Evolutionary conservation across 2,113 vertebrate species (phyloP), one percentile per base, ranked within the genome.

Genomic region (Lasiurus borealis): DNA sequence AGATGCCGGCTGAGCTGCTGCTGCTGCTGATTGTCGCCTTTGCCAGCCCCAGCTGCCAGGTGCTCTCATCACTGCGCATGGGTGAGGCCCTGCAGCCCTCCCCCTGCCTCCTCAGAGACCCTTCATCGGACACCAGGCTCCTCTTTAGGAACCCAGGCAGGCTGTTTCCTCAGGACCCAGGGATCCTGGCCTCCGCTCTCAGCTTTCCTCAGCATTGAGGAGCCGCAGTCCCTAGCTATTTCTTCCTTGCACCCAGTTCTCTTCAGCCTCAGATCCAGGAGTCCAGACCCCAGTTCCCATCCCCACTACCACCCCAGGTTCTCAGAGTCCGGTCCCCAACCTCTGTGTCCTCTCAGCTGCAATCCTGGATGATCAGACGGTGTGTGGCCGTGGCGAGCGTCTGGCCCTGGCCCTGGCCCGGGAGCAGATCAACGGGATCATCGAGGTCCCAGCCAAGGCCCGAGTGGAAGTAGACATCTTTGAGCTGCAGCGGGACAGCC

Each of bases 1-100:
- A 99, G 99, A 99, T 99, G 99, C 99, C 99, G 98, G 98, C 99
- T 99, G 99, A 99, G 99, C 99, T 99, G 97, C 99, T 99, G 98
- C 99, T 99, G 98, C 99, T 99, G 98, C 98, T 99, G 98, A 99
- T 98, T 97, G 99, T 99, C 97, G 98, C 98, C 93, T 98, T 99
- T 27, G 98, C 98, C 97, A 98, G 98, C 97, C 97, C 98, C 94
- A 99, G 99, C 98, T 98, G 99, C 97, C 98, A 98, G 96, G 95
- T 99, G 97, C 98, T 99, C 83, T 99, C 99, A 90, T 99, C 99
- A 3, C 98, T 99, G 96, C 98, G 99, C 97, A 99, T 99, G 98
- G 99, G 99, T 99, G 98, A 99, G 99, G 91, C 88, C 85, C 93
- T 72, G 18, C 34, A 48, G 75, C 93, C 57, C 84, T 40, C n/a